A percentile compares a stretch with the other conserved stretches of the same genome.
These are phyloP conservation scores for Rutpela maculata DNA, from an alignment of 2,888 invertebrate genomes.

Conservation along the genomic window DNA sequence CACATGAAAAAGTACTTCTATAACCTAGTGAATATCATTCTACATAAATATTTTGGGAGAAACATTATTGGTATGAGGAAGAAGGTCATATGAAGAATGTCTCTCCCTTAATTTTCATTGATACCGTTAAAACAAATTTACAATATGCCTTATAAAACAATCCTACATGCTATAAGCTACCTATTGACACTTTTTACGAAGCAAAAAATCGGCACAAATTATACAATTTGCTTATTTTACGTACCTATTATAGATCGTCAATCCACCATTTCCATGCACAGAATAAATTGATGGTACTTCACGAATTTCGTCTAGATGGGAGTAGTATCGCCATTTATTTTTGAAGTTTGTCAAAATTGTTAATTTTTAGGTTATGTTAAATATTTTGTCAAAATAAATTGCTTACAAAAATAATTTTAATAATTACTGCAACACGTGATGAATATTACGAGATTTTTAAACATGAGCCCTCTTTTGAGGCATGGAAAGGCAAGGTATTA, in stretches of 20 bases:
- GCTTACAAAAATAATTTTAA: not conserved
- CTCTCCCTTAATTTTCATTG: slow-evolving; percentile 61
- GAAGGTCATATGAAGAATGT: slow-evolving; percentile 59
- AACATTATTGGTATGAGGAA: slow-evolving; percentile 41
- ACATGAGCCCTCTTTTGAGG: slow-evolving; percentile 28
- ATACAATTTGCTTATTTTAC: slow-evolving; percentile 50
- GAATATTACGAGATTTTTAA: slow-evolving; percentile 44
- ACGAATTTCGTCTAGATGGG: slow-evolving; percentile 24
- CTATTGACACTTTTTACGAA: slow-evolving; percentile 30
- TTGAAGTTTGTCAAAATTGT: slow-evolving; percentile 22
- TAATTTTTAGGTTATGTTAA: slow-evolving; percentile 39
- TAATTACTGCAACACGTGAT: slow-evolving; percentile 21
- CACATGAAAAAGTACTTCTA: not conserved
- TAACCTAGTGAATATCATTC: not conserved
- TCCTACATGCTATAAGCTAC: slow-evolving; percentile 37
- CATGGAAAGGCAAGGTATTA: slow-evolving; percentile 35
- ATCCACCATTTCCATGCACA: slow-evolving; percentile 53
- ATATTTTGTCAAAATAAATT: slow-evolving; percentile 6
- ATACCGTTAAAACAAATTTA: slow-evolving; percentile 32
- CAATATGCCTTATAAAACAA: slow-evolving; percentile 29
- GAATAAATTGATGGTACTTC: slow-evolving; percentile 39
- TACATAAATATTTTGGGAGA: slow-evolving; percentile 34
- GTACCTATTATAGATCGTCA: slow-evolving; percentile 59
- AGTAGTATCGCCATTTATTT: slow-evolving; percentile 15
- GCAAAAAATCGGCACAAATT: slow-evolving; percentile 37